A percentile compares a stretch with the other conserved stretches of the same genome.
Conservation (phyloP, 2,888 invertebrate species). For the Xanthostigma xanthostigma region DNA sequence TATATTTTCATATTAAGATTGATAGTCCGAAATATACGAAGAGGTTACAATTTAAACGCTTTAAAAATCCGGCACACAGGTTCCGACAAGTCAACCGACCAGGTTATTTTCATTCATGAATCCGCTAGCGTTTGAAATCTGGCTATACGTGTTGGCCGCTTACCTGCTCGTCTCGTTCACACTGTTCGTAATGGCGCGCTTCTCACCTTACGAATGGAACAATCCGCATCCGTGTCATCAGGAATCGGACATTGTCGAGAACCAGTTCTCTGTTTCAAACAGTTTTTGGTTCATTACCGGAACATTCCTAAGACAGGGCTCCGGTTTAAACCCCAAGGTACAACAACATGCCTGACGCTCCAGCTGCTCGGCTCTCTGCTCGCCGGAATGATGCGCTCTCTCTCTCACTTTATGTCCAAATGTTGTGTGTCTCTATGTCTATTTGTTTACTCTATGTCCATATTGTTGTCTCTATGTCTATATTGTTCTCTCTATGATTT, state of each 20-base stretch:
- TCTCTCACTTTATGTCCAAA: no score
- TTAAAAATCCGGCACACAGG: slow-evolving; percentile 34
- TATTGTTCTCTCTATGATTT: no score
- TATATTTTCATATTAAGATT: no score
- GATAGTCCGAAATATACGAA: neutral
- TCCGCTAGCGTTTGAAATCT: slow-evolving; percentile 90
- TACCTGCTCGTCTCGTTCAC: slow-evolving; percentile 89
- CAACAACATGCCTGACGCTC: no score
- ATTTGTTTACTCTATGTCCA: no score
- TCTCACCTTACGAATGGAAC: slow-evolving; percentile 94
- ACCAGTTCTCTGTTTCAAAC: slow-evolving; percentile 93
- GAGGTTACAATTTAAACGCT: neutral
- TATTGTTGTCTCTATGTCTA: no score
- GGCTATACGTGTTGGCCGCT: slow-evolving; percentile 88
- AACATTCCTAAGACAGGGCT: slow-evolving; percentile 75
- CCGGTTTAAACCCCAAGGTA: slow-evolving; percentile 71
- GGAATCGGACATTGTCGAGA: slow-evolving; percentile 74
- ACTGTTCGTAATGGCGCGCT: slow-evolving; percentile 89
- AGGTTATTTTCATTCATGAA: slow-evolving; percentile 91
- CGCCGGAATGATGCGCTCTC: no score
- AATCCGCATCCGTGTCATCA: slow-evolving; percentile 66
- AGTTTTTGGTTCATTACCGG: slow-evolving; percentile 85
- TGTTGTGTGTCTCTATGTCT: no score
- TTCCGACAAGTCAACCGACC: slow-evolving; percentile 77
- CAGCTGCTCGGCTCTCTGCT: no score